Evolutionary conservation across 2,888 invertebrate genomes (phyloP), one percentile per base, ranked within the genome.

Genomic region (Celastrina argiolus): DNA sequence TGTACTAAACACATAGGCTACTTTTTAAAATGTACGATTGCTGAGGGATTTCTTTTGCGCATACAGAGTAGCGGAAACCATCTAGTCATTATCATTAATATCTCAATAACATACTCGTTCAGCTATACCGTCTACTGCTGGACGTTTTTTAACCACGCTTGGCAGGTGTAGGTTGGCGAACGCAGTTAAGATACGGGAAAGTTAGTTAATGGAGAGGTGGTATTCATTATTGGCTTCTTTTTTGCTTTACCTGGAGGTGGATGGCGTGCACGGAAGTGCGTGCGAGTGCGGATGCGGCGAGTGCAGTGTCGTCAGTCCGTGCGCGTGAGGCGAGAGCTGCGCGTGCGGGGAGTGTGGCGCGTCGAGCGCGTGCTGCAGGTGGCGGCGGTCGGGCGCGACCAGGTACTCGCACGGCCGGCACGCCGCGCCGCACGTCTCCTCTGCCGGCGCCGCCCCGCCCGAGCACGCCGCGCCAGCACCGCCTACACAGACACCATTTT

Each of bases 201-300:
- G n/a, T n/a, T n/a, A n/a, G n/a, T n/a, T n/a, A n/a, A n/a, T n/a
- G n/a, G n/a, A n/a, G n/a, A n/a, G n/a, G n/a, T n/a, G n/a, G n/a
- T n/a, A n/a, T n/a, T 42, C 42, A 8, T 10, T 42, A 42, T 42
- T 42, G 42, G 42, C n/a, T n/a, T n/a, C n/a, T 42, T 42, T 10
- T 6, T 28, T 28, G 16, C n/a, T 42, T 64, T 70, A 91, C 90
- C 89, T 76, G 1, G 91, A 87, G 1, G 90, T 89, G 31, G 90
- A 88, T 0, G 91, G 91, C 72, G 87, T 73, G 74, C 85, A 22
- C 8, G 51, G 12, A 73, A 85, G 10, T 0, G 51, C 51, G 14
- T 51, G 80, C 75, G 79, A 74, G 66, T 78, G 78, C 58, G 69
- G 65, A 39, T 70, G 71, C 1, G 69, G 70, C 39, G 71, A 51